phyloP scores from a whole-genome alignment of 1,140 invertebrate genomes.

The Thalassaphorura encarpata region DNA sequence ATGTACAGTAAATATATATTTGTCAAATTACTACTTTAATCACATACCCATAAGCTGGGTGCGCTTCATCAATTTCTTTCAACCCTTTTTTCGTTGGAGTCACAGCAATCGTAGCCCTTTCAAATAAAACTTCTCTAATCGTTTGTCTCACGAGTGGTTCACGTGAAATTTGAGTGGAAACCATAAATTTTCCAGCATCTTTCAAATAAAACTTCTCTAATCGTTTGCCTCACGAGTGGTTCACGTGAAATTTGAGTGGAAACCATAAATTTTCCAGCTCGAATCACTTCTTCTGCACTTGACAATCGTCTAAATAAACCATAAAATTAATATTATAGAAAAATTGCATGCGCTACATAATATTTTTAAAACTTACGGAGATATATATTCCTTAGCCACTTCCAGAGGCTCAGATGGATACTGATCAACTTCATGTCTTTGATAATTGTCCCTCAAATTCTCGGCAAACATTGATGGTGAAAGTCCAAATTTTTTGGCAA shows the following conservation, averaged over 20 bases:
- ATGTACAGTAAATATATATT: not conserved
- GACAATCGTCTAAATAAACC: constrained; percentile 42
- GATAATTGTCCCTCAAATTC: constrained; percentile 93
- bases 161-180: constrained; percentile 81
- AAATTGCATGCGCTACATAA: not conserved
- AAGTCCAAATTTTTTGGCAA: constrained; percentile 89
- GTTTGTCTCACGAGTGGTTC: constrained; percentile 81
- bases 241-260: constrained; percentile 86
- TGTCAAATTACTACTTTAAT: not conserved
- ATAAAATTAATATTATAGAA: constrained; percentile 1
- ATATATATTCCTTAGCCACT: constrained; percentile 63
- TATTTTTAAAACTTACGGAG: constrained; percentile 8
- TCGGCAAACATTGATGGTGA: constrained; percentile 92
- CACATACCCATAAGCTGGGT: constrained; percentile 59
- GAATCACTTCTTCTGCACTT: constrained; percentile 63
- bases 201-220: constrained; percentile 85
- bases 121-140: constrained; percentile 80
- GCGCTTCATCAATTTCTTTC: constrained; percentile 89
- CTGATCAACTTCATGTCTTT: constrained; percentile 93
- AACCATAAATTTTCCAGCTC: constrained; percentile 86
- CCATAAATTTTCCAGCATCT: constrained; percentile 86
- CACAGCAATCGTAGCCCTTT: constrained; percentile 72
- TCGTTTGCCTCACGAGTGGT: constrained; percentile 71
- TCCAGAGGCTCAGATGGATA: constrained; percentile 66
- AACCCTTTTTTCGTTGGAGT: constrained; percentile 80